Evolutionary conservation across 2,888 invertebrate genomes (phyloP).

Genomic region (Dusona sp.): DNA sequence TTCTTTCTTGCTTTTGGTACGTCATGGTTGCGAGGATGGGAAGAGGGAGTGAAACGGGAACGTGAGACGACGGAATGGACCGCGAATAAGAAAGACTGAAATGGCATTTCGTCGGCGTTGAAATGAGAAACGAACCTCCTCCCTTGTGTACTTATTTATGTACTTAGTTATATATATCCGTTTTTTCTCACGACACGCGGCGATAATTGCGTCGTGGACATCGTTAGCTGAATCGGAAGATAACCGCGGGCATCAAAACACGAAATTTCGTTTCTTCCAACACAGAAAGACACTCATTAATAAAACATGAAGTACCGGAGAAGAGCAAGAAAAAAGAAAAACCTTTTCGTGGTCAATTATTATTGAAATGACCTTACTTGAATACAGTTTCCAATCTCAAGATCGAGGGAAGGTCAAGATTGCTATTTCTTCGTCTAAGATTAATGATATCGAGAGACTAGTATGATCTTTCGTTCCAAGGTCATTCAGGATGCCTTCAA

Average conservation of each 20-base stretch:
- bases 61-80: constrained; percentile 26
- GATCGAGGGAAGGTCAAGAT: not conserved
- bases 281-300: not conserved
- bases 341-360: not conserved
- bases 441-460: not conserved
- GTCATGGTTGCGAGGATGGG: not conserved
- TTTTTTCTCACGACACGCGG: constrained; percentile 47
- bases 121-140: constrained; percentile 26
- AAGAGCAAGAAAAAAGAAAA: not conserved
- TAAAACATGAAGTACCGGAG: not conserved
- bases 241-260: constrained; percentile 1
- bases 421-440: not conserved
- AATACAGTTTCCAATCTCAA: not conserved
- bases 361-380: not conserved
- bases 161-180: not conserved
- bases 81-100: constrained; percentile 18
- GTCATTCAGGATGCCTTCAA: not conserved
- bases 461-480: not conserved
- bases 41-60: constrained; percentile 21
- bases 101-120: constrained; percentile 26
- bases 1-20: constrained; percentile 11
- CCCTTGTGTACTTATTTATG: constrained; percentile 21
- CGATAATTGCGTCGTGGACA: constrained; percentile 51
- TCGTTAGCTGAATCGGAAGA: constrained; percentile 49
- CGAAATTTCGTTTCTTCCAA: constrained; percentile 30